Conservation (phyloP, 2,797 vertebrate species). For the Pangasius macronema region DNA sequence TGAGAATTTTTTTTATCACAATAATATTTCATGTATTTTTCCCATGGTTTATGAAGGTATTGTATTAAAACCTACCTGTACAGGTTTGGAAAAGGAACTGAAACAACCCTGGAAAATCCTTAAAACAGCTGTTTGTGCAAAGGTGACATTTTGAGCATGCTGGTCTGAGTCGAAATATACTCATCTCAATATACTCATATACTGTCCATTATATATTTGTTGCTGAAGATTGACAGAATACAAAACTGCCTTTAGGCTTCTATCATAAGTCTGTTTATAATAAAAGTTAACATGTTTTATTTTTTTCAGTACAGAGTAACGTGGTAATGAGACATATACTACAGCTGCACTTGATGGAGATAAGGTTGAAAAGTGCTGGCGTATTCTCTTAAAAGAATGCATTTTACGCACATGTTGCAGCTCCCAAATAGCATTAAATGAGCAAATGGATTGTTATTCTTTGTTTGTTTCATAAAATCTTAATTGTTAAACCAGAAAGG, state of each 20-base stretch:
- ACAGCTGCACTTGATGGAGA: neutral
- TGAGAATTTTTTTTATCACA: neutral
- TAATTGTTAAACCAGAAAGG: neutral
- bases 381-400: neutral
- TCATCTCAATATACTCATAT: neutral
- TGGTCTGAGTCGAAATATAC: neutral
- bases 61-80: neutral
- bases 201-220: neutral
- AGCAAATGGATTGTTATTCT: neutral
- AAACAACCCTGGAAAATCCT: neutral
- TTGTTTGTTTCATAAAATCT: neutral
- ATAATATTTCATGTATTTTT: neutral
- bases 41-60: neutral
- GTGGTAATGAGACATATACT: neutral
- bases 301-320: neutral
- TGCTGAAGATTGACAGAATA: neutral
- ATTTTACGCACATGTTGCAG: neutral
- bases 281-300: neutral
- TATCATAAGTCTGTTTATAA: neutral
- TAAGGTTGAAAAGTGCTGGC: neutral
- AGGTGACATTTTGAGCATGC: neutral
- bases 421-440: neutral
- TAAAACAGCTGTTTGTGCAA: neutral
- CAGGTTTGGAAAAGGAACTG: neutral
- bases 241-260: neutral